Evolutionary conservation across 2,797 vertebrate genomes (phyloP).

Genomic region (Typhlichthys subterraneus): DNA sequence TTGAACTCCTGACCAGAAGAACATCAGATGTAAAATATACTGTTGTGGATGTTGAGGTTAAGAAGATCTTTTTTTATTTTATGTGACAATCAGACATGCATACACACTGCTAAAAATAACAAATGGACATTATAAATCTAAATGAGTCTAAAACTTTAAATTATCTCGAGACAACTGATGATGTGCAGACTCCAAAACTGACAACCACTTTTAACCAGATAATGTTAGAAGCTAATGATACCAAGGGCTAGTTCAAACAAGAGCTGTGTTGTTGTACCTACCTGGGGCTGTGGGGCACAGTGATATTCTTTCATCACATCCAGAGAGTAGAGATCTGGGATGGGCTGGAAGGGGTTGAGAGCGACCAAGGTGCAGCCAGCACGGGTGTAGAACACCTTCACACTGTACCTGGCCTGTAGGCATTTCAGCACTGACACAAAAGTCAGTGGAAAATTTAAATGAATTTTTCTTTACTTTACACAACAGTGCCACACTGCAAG

Average conservation of each 20-base stretch:
- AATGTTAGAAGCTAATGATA: neutral
- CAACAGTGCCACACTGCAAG: neutral
- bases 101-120: no score
- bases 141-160: no score
- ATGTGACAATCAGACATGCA: no score
- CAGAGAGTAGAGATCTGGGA: slow-evolving; percentile 86
- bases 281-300: slow-evolving; percentile 84
- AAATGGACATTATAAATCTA: no score
- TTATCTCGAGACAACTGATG: no score
- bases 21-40: neutral
- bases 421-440: slow-evolving; percentile 88
- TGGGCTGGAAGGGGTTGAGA: slow-evolving; percentile 91
- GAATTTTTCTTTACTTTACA: neutral
- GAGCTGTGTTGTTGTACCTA: slow-evolving; percentile 50
- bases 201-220: no score
- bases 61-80: neutral
- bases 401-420: slow-evolving; percentile 88
- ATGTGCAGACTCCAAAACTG: no score
- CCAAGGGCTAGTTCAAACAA: neutral
- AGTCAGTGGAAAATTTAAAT: slow-evolving; percentile 7
- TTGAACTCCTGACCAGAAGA: slow-evolving; percentile 78
- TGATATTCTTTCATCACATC: slow-evolving; percentile 94
- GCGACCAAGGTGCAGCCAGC: slow-evolving; percentile 96
- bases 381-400: slow-evolving; percentile 89
- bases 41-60: neutral